phyloP scores from a whole-genome alignment of 1,140 invertebrate genomes.

The Zaprionus lachaisei region DNA sequence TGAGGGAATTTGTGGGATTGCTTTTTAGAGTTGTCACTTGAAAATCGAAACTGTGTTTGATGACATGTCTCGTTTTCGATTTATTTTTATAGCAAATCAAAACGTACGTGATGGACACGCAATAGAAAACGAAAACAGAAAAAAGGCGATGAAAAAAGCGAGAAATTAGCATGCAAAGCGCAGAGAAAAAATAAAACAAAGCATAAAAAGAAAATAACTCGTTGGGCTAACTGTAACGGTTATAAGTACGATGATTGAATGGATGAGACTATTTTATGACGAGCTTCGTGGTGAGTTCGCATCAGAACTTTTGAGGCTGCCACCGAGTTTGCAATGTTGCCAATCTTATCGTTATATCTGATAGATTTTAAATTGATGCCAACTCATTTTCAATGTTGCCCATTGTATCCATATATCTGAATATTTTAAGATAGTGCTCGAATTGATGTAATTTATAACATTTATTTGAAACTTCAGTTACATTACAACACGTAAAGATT shows the following conservation, averaged over 20 bases:
- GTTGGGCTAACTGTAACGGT: conserved; percentile 38
- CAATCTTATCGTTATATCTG: background rate
- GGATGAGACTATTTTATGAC: background rate
- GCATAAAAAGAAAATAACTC: conserved; percentile 14
- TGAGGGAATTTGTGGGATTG: conserved; percentile 31
- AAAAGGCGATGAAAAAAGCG: background rate
- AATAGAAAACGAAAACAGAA: conserved; percentile 26
- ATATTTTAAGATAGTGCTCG: rapidly evolving
- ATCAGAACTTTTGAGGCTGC: background rate
- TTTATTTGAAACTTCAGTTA: too few species aligned
- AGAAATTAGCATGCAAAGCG: conserved; percentile 59
- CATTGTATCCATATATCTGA: background rate
- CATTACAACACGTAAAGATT: background rate
- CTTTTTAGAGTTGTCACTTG: conserved; percentile 25
- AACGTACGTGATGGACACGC: conserved; percentile 50
- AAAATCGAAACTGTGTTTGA: conserved; percentile 41
- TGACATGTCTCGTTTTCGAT: conserved; percentile 45
- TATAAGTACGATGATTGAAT: conserved; percentile 39
- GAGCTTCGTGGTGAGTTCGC: background rate
- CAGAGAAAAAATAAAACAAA: conserved; percentile 28
- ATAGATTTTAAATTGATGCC: background rate
- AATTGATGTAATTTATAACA: too few species aligned
- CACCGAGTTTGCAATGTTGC: background rate
- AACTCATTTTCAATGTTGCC: background rate
- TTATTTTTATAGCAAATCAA: conserved; percentile 63